Conservation (phyloP, 2,113 vertebrate species). For the Ivindomyrus marchei region DNA sequence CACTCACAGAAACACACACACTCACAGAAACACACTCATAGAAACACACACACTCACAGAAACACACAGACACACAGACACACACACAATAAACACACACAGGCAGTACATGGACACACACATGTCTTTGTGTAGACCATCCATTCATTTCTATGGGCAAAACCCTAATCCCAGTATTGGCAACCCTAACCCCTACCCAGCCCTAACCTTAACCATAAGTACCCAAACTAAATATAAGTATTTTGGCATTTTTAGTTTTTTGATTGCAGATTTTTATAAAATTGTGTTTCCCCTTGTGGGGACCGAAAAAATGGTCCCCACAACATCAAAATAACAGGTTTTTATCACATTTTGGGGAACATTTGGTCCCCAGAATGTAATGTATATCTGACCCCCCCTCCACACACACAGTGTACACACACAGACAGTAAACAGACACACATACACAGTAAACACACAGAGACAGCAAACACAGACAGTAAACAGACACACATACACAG, state of each 20-base stretch:
- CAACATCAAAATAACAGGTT: neutral
- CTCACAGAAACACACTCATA: neutral
- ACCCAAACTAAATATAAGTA: neutral
- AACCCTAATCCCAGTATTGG: neutral
- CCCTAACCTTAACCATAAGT: neutral
- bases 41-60: neutral
- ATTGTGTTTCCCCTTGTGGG: neutral
- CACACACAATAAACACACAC: neutral
- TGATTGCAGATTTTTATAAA: neutral
- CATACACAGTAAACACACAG: neutral
- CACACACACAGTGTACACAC: too few species aligned
- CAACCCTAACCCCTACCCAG: neutral
- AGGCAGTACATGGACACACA: neutral
- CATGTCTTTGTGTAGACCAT: too few species aligned
- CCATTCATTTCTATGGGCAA: neutral
- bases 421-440: neutral
- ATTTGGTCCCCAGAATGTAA: too few species aligned
- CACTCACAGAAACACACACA: neutral
- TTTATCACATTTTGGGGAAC: neutral
- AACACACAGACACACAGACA: neutral
- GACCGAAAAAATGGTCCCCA: neutral
- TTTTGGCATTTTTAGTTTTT: neutral
- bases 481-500: neutral
- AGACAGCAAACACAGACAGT: neutral
- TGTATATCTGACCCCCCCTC: too few species aligned